phyloP scores from a whole-genome alignment of 2,888 invertebrate genomes.

The Dione juno region DNA sequence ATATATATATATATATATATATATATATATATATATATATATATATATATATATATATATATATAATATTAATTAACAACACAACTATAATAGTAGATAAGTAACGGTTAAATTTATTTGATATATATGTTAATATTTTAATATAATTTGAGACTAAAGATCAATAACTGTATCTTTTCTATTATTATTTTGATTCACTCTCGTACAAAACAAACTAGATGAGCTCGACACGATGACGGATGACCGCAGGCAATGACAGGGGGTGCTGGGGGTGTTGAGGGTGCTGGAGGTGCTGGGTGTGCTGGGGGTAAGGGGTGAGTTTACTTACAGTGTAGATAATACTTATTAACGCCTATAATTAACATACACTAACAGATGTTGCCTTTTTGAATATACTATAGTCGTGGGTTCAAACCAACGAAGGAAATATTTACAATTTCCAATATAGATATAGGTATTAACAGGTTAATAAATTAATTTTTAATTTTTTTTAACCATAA shows the following conservation, averaged over 20 bases:
- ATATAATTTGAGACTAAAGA: slow-evolving; percentile 4
- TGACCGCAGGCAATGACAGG: slow-evolving; percentile 28
- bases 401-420: background rate
- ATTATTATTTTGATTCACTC: slow-evolving; percentile 3
- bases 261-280: background rate
- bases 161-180: background rate
- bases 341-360: slow-evolving; percentile 16
- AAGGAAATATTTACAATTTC: background rate
- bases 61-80: background rate
- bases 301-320: background rate
- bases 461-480: too few species aligned
- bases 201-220: slow-evolving; percentile 19
- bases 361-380: background rate
- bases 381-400: background rate
- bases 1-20: too few species aligned
- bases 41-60: too few species aligned
- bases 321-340: slow-evolving; percentile 14
- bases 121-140: background rate
- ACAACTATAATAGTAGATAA: background rate
- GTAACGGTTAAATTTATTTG: slow-evolving; percentile 1
- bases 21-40: too few species aligned
- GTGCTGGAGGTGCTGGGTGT: background rate
- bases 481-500: too few species aligned
- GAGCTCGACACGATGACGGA: slow-evolving; percentile 24
- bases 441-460: too few species aligned